Conservation (phyloP, 2,888 invertebrate species). For the Parochlus steinenii region DNA sequence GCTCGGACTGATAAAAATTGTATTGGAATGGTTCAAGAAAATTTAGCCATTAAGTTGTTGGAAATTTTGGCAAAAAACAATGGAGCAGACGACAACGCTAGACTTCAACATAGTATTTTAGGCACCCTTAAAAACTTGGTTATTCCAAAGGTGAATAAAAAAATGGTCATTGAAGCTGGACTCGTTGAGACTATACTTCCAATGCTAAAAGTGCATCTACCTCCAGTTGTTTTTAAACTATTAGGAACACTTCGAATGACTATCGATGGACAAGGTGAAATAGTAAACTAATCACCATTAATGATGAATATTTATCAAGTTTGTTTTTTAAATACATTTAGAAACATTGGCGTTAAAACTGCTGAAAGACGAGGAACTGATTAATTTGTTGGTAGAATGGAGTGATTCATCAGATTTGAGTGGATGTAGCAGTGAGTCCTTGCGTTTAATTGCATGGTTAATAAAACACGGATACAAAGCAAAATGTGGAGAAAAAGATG, state of each 20-base stretch:
- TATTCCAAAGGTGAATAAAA: conserved; percentile 59
- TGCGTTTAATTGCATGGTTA: conserved; percentile 61
- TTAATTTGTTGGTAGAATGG: conserved; percentile 56
- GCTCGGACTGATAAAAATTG: conserved; percentile 76
- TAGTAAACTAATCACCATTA: conserved; percentile 1
- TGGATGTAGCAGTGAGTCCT: conserved; percentile 70
- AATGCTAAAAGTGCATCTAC: conserved; percentile 41
- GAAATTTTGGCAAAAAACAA: conserved; percentile 37
- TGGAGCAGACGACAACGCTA: conserved; percentile 41
- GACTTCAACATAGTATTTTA: conserved; percentile 31
- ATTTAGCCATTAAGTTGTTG: conserved; percentile 54
- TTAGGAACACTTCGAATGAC: conserved; percentile 74
- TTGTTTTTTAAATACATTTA: conserved; percentile 31
- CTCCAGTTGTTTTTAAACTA: conserved; percentile 72
- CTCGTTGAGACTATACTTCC: conserved; percentile 57
- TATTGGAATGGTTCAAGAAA: conserved; percentile 61
- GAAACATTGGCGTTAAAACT: conserved; percentile 52
- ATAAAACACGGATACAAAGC: conserved; percentile 47
- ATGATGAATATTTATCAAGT: not conserved
- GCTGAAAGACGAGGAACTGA: conserved; percentile 41
- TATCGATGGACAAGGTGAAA: conserved; percentile 62
- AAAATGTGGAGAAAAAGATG: conserved; percentile 15
- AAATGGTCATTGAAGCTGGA: conserved; percentile 50
- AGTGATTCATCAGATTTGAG: conserved; percentile 60
- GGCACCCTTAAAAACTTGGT: conserved; percentile 60